Evolutionary conservation across 2,797 vertebrate species (phyloP), one percentile per base, ranked within the genome.

Genomic region (Gallinago nigripennis): DNA sequence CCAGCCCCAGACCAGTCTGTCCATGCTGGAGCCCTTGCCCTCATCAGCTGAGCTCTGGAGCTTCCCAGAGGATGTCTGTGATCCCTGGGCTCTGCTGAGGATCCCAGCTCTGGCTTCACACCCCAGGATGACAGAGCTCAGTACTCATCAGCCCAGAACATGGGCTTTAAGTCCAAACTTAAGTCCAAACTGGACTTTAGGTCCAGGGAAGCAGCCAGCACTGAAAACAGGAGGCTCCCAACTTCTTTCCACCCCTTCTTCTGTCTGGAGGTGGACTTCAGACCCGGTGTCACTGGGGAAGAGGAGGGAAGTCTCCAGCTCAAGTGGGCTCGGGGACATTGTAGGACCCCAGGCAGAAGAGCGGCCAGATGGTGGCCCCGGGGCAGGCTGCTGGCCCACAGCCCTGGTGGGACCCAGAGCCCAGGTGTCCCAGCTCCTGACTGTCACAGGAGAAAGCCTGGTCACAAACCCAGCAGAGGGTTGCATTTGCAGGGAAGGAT

Each of bases 351-450:
- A 4, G 1, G 12, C 18, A 82, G 57, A 37, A 41, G 8, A 57
- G 28, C 1, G 0, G 57, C 24, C 5, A n/a, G 57, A 7, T 65
- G 45, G 33, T 35, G 53, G 28, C 27, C 50, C n/a, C 1, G 1
- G 39, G 50, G 28, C 54, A 48, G 46, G 33, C 10, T 54, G 27
- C 33, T 33, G 27, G 8, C 46, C 69, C 6, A 1, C 50, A 31
- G 50, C 46, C 33, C 70, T 33, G 21, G 18, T 1, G 1, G 20
- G 31, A 76, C 18, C 23, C 2, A 0, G 9, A 30, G 18, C 76
- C 68, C 30, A 11, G 23, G 21, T 1, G 1, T 8, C 48, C 15
- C 39, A 76, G 14, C 9, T 51, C 35, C 58, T 2, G 2, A 19
- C 10, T 51, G 9, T 25, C 7, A 27, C 37, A 57, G 56, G 57